phyloP scores from a whole-genome alignment of 2,113 vertebrate genomes.

The Oncorhynchus masou region DNA sequence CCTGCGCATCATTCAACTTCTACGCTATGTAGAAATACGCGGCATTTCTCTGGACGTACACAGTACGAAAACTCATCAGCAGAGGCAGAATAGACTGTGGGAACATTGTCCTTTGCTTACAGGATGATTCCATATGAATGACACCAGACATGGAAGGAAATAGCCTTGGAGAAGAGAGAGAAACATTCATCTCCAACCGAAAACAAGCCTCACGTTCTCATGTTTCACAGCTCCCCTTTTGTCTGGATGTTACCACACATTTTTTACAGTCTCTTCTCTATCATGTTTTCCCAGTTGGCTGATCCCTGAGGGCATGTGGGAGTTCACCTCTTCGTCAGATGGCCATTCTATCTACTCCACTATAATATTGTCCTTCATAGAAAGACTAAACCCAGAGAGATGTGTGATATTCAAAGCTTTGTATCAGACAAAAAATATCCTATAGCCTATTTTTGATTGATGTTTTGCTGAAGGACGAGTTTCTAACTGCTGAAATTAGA shows the following conservation, averaged over 20 bases:
- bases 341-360: not conserved
- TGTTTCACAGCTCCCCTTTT: not conserved
- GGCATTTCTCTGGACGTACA: not conserved
- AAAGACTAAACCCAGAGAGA: not conserved
- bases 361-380: not conserved
- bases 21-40: not conserved
- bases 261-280: not conserved
- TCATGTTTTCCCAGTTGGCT: not conserved
- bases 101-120: not conserved
- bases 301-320: not conserved
- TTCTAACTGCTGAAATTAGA: not conserved
- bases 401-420: not conserved
- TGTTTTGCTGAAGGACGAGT: not conserved
- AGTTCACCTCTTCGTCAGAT: not conserved
- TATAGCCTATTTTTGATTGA: not conserved
- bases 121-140: not conserved
- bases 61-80: not conserved
- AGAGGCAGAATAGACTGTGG: not conserved
- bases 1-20: not conserved
- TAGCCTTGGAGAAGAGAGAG: constrained; percentile 38
- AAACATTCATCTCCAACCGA: not conserved
- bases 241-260: not conserved
- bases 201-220: not conserved
- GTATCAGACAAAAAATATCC: too few relatives aligned
- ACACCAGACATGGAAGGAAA: constrained; percentile 24